phyloP scores from a whole-genome alignment of 2,797 vertebrate species.

The Thunnus albacares region DNA sequence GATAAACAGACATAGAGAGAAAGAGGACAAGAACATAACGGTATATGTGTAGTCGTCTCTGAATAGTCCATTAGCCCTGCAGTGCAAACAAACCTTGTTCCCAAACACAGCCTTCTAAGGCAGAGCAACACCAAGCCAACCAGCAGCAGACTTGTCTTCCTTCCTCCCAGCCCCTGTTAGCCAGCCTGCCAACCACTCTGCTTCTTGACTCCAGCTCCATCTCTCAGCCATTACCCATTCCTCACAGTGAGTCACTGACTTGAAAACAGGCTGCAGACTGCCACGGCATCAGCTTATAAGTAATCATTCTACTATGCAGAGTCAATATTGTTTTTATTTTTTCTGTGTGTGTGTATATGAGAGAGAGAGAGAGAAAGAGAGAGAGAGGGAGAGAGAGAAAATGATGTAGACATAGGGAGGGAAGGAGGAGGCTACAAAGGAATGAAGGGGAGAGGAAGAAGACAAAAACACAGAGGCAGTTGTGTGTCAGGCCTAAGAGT shows the following conservation, averaged over 20 bases:
- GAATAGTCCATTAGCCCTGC: constrained; percentile 32
- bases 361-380: not conserved
- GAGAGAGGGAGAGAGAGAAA: constrained; percentile 10
- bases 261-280: constrained; percentile 63
- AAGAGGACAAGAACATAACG: not conserved
- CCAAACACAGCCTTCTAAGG: constrained; percentile 66
- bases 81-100: constrained; percentile 48
- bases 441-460: constrained; percentile 28
- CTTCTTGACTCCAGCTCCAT: constrained; percentile 57
- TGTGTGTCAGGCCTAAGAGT: constrained; percentile 69
- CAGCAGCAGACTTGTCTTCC: constrained; percentile 51
- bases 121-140: constrained; percentile 47
- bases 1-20: not conserved
- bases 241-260: constrained; percentile 69
- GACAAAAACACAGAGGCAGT: not conserved
- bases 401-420: constrained; percentile 21
- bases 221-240: constrained; percentile 53
- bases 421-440: constrained; percentile 20
- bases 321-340: constrained; percentile 53
- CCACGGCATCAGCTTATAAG: constrained; percentile 56
- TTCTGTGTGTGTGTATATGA: not conserved
- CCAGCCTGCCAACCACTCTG: constrained; percentile 47
- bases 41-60: constrained; percentile 8
- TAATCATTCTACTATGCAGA: constrained; percentile 60
- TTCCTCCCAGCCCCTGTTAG: constrained; percentile 35